Percentiles rank a stretch among this genome's conserved stretches.
Conservation (phyloP, 2,888 invertebrate species). For the Melipona bicolor region DNA sequence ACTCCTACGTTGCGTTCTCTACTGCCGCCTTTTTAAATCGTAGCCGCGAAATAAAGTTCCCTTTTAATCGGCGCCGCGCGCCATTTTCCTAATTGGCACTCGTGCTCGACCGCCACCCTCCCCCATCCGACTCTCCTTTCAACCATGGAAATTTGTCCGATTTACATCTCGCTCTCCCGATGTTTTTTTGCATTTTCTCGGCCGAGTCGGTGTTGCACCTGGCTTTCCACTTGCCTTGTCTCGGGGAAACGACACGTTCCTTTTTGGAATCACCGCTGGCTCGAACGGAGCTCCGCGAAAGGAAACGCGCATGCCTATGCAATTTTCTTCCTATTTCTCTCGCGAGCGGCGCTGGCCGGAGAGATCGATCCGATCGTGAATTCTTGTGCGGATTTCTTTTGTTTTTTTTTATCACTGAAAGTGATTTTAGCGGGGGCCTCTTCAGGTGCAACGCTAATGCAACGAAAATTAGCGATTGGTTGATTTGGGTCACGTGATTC, state of each 20-base stretch:
- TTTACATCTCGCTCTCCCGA: slow-evolving; percentile 23
- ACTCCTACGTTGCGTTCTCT: not conserved
- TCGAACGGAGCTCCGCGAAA: not conserved
- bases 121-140: not conserved
- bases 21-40: slow-evolving; percentile 25
- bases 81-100: slow-evolving; percentile 47
- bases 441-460: no score
- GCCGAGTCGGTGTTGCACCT: slow-evolving; percentile 8
- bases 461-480: no score
- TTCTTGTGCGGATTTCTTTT: not conserved
- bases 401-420: no score
- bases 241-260: slow-evolving; percentile 4
- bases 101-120: not conserved
- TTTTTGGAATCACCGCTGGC: slow-evolving; percentile 11
- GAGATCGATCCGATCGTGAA: not conserved
- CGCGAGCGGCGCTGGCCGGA: no score
- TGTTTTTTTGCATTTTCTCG: slow-evolving; percentile 15
- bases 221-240: slow-evolving; percentile 13
- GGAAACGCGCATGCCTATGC: not conserved
- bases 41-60: slow-evolving; percentile 12
- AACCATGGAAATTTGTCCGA: slow-evolving; percentile 26
- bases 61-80: slow-evolving; percentile 33
- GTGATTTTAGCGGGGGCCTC: no score
- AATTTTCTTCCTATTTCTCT: not conserved
- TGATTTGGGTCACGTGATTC: no score